phyloP scores from a whole-genome alignment of 1,140 invertebrate species.

The Antheraea pernyi region DNA sequence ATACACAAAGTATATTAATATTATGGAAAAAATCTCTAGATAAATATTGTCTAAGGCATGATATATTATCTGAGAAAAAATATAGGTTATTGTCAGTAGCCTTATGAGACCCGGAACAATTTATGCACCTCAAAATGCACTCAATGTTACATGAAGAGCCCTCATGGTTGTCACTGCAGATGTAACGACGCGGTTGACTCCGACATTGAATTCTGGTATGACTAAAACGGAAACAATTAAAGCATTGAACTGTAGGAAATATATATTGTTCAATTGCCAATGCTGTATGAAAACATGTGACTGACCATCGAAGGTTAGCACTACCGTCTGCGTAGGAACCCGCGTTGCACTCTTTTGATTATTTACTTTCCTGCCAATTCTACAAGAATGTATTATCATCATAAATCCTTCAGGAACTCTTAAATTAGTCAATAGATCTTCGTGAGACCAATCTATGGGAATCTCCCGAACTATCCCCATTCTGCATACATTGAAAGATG shows the following conservation, averaged over 20 bases:
- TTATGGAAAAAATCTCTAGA: no score
- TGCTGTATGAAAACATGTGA: conserved; percentile 11
- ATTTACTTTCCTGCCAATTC: conserved; percentile 11
- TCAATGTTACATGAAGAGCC: no score
- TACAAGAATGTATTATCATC: conserved; percentile 14
- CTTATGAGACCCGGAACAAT: no score
- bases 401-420: conserved; percentile 16
- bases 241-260: conserved; percentile 24
- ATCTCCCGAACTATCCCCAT: conserved; percentile 16
- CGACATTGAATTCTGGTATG: conserved; percentile 20
- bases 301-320: conserved; percentile 23
- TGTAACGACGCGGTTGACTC: no score
- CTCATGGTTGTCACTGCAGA: no score
- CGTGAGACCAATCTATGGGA: conserved; percentile 13
- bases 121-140: no score
- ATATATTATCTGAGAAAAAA: no score
- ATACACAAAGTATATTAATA: no score
- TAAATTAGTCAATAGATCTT: conserved; percentile 18
- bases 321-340: conserved; percentile 14
- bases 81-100: no score
- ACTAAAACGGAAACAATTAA: conserved; percentile 27
- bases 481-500: conserved; percentile 11
- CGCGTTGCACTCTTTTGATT: neutral
- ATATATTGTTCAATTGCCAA: conserved; percentile 20
- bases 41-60: no score